Percentiles rank a stretch among this genome's conserved stretches.
These are phyloP conservation scores for Portunus trituberculatus DNA, from an alignment of 1,140 invertebrate species.

Conservation along the genomic window DNA sequence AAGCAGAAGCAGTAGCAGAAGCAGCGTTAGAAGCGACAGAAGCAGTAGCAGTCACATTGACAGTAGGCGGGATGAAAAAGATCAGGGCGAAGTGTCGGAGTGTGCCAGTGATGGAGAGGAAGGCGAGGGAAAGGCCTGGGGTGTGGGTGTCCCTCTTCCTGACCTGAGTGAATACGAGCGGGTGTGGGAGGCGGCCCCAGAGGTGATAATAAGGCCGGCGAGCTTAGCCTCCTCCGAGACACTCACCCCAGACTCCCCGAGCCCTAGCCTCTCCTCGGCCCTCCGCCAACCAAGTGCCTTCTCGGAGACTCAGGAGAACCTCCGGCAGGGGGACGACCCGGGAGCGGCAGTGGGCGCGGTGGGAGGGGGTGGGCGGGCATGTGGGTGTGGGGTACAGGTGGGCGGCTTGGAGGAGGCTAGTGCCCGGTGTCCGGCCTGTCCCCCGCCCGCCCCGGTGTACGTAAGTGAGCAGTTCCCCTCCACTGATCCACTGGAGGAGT, in stretches of 20 bases:
- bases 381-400: slow-evolving; percentile 61
- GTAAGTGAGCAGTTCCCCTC: slow-evolving; percentile 73
- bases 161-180: slow-evolving; percentile 71
- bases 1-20: neutral
- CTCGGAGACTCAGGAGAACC: slow-evolving; percentile 61
- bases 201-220: slow-evolving; percentile 63
- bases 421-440: slow-evolving; percentile 57
- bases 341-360: slow-evolving; percentile 59
- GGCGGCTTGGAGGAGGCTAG: slow-evolving; percentile 60
- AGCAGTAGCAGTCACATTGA: neutral
- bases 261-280: slow-evolving; percentile 33
- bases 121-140: slow-evolving; percentile 5
- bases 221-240: slow-evolving; percentile 67
- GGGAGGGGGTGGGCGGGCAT: slow-evolving; percentile 61
- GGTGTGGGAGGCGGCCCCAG: slow-evolving; percentile 64
- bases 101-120: neutral
- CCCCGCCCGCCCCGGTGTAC: slow-evolving; percentile 62
- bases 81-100: neutral
- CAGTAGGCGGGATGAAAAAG: neutral
- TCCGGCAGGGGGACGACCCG: slow-evolving; percentile 28
- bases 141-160: slow-evolving; percentile 39
- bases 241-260: slow-evolving; percentile 56
- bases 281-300: slow-evolving; percentile 70
- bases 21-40: slow-evolving; percentile 40
- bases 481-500: slow-evolving; percentile 59